Evolutionary conservation across 1,140 invertebrate genomes (phyloP), one percentile per base, ranked within the genome.

Genomic region (Geopemphigus sp.): DNA sequence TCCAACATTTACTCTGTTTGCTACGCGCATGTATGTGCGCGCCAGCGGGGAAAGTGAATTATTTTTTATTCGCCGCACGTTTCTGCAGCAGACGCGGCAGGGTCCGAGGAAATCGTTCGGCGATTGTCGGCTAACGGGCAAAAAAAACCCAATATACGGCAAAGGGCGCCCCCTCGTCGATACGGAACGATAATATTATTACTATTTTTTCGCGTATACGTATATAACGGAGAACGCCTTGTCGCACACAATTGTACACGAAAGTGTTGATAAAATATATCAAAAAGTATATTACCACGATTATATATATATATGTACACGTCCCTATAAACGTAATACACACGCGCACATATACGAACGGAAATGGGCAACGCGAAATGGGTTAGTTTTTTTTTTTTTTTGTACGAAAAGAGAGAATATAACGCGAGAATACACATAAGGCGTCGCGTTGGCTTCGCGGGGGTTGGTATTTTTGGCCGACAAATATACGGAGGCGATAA

Each of bases 61-160:
- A 26, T 68, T 72, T 70, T 72, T 72, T 54, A 72, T 72, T 72
- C 68, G 15, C 10, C 8, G 22, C 68, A 72, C 68, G 50, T 72
- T 14, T 8, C 8, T 4, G 32, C 32, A 39, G 32, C 32, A 8
- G 32, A 39, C 32, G 32, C 32, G 32, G 19, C 47, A 10, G 26
- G 26, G 26, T 12, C 8, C 10, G 24, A 29, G 26, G 24, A 72
- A 53, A 72, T 54, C 12, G 68, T 54, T 72, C 17, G 15, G 68
- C 50, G 47, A 72, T 29, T 72, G 47, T 12, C 11, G 26, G 12
- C 45, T 50, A 45, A 12, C 45, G 32, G 8, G 8, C 3, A 39
- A 39, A 39, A 68, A 50, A 68, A 68, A 22, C 22, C 6, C 6
- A 22, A 26, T 50, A 68, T 39, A 39, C n/a, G 8, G 32, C 3